Evolutionary conservation across 2,113 vertebrate genomes (phyloP).

Genomic region (Fregata magnificens): DNA sequence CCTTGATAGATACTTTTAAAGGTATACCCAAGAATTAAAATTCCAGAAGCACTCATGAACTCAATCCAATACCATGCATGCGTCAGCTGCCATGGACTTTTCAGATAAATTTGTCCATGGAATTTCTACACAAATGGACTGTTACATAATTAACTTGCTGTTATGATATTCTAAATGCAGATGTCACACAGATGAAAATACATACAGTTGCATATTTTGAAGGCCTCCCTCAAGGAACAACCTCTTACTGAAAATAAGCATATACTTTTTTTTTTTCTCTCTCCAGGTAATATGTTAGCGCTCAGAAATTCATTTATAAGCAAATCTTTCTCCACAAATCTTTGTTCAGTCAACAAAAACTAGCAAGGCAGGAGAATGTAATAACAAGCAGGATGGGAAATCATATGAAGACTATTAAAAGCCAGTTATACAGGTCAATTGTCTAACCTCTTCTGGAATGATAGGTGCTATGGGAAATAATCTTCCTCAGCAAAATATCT

Average conservation of each 20-base stretch:
- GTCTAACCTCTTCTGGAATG: neutral
- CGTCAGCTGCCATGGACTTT: neutral
- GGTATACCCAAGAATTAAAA: neutral
- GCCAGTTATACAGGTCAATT: neutral
- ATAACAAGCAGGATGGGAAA: neutral
- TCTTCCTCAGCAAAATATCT: neutral
- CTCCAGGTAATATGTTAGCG: neutral
- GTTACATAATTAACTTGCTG: neutral
- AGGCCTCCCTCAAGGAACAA: neutral
- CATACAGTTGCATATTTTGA: neutral
- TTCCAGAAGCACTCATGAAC: neutral
- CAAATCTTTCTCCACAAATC: neutral
- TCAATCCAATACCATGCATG: neutral
- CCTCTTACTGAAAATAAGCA: neutral
- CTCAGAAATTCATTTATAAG: neutral
- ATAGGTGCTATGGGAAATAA: neutral
- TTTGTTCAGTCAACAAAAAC: neutral
- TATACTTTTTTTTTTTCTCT: neutral
- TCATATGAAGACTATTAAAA: neutral
- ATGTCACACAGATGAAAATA: neutral
- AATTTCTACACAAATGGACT: neutral
- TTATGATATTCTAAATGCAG: neutral
- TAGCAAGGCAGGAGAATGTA: neutral
- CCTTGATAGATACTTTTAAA: neutral
- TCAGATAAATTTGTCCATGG: neutral